These are phyloP conservation scores for Hymenopus coronatus DNA, from an alignment of 2,888 invertebrate genomes.

Conservation along the genomic window DNA sequence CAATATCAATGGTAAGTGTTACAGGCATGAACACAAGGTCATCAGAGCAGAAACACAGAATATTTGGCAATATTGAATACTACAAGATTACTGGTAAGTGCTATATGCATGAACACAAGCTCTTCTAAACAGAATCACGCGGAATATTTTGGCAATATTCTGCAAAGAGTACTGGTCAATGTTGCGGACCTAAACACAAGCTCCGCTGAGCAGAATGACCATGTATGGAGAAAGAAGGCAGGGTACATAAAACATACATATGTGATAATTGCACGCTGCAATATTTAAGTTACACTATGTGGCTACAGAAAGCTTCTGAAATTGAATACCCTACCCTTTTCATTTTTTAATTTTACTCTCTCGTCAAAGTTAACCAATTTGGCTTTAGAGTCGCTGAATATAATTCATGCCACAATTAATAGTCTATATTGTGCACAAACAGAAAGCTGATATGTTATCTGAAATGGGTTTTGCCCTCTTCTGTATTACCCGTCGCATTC, in stretches of 20 bases:
- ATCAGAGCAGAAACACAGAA: no score
- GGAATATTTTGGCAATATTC: no score
- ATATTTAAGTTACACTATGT: neutral
- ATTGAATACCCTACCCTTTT: neutral
- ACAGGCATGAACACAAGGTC: no score
- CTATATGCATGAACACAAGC: no score
- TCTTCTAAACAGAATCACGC: neutral
- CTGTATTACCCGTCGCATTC: no score
- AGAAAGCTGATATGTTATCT: neutral
- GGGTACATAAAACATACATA: neutral
- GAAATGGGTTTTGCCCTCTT: neutral
- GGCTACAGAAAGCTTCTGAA: neutral
- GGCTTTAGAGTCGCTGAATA: neutral
- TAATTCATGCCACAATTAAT: neutral
- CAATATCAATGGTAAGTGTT: no score
- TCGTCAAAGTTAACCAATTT: neutral
- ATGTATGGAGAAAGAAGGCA: neutral
- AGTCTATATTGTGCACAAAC: neutral
- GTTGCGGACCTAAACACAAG: no score
- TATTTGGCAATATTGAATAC: no score
- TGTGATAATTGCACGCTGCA: neutral
- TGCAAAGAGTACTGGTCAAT: no score
- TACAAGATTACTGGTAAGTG: no score
- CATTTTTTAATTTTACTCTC: neutral
- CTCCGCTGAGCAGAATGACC: neutral